Conservation (phyloP, 2,888 invertebrate species). For the Odiellus spinosus region DNA sequence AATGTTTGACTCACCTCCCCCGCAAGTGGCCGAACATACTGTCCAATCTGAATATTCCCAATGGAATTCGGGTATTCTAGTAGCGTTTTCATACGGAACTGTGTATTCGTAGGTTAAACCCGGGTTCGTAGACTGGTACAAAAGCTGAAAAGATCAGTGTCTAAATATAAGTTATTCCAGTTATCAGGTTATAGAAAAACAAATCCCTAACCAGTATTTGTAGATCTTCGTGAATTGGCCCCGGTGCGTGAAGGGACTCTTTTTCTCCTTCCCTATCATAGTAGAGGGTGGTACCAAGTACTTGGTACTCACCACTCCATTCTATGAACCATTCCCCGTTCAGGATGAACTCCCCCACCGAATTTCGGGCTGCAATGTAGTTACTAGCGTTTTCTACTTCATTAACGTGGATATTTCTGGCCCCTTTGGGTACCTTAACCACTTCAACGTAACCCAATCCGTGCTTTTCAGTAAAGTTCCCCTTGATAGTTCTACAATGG, state of each 20-base stretch:
- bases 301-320: conserved; percentile 60
- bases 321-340: conserved; percentile 54
- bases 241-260: conserved; percentile 63
- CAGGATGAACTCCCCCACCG: conserved; percentile 52
- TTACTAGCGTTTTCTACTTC: conserved; percentile 60
- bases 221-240: conserved; percentile 63
- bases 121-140: conserved; percentile 54
- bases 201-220: conserved; percentile 55
- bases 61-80: conserved; percentile 42
- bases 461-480: conserved; percentile 38
- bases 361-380: conserved; percentile 58
- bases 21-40: conserved; percentile 58
- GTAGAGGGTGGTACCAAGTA: conserved; percentile 59
- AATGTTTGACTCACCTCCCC: conserved; percentile 42
- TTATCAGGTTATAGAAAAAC: neutral
- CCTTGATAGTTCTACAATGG: conserved; percentile 54
- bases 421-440: conserved; percentile 52
- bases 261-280: conserved; percentile 56
- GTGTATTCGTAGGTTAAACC: conserved; percentile 75
- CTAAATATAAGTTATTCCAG: neutral
- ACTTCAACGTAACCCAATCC: conserved; percentile 44
- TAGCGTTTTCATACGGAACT: conserved; percentile 44
- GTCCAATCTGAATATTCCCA: conserved; percentile 72
- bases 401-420: conserved; percentile 57
- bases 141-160: conserved; percentile 37